phyloP scores from a whole-genome alignment of 2,797 vertebrate genomes.

The Glyptemys insculpta region DNA sequence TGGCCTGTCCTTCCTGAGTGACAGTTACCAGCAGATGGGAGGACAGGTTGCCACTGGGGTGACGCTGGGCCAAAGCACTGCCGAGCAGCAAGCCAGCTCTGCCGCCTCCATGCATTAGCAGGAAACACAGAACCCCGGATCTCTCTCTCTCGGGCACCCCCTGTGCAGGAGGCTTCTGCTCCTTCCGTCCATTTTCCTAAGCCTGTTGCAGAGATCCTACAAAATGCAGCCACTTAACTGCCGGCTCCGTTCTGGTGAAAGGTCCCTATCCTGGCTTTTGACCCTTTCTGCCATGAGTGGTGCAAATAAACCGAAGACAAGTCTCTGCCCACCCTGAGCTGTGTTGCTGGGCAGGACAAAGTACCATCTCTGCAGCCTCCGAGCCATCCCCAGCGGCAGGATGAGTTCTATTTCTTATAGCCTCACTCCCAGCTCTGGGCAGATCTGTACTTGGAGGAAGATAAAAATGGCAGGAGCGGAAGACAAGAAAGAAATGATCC shows the following conservation, averaged over 20 bases:
- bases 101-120: fast-evolving
- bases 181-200: not conserved
- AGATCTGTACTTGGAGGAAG: not conserved
- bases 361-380: not conserved
- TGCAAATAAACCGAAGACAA: not conserved
- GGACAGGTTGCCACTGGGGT: not conserved
- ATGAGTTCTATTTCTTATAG: not conserved
- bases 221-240: not conserved
- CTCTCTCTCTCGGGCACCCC: fast-evolving
- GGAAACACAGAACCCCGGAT: not conserved
- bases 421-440: not conserved
- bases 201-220: not conserved
- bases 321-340: not conserved
- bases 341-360: not conserved
- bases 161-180: not conserved
- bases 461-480: not conserved
- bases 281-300: not conserved
- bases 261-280: not conserved
- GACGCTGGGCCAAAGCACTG: not conserved
- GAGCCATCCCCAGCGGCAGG: not conserved
- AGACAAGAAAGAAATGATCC: not conserved
- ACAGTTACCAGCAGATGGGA: not conserved
- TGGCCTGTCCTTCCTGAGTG: not conserved
- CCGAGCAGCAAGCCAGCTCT: not conserved
- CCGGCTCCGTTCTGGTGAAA: not conserved